Evolutionary conservation across 2,797 vertebrate species (phyloP).

Genomic region (Peromyscus melanophrys): DNA sequence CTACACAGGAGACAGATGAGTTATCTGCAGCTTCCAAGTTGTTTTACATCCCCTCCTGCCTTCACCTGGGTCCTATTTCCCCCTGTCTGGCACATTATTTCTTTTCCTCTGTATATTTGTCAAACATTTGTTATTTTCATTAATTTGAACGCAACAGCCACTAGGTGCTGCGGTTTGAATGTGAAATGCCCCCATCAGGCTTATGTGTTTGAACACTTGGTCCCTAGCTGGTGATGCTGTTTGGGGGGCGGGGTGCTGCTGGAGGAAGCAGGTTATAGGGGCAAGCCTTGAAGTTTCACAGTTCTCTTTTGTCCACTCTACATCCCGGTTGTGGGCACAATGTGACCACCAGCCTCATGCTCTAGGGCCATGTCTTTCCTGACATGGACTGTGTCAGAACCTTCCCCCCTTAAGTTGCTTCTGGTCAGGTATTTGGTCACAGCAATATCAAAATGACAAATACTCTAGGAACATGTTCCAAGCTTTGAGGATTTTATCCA

Average conservation of each 20-base stretch:
- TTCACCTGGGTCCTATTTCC: not conserved
- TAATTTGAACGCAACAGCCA: not conserved
- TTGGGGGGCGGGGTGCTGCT: not conserved
- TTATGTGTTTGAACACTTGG: not conserved
- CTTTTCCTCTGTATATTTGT: not conserved
- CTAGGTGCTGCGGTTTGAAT: not conserved
- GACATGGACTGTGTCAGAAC: not conserved
- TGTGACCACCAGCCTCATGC: no score
- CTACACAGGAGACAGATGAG: not conserved
- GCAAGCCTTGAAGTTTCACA: not conserved
- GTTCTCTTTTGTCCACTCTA: not conserved
- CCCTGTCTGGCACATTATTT: not conserved
- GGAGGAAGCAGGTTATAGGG: not conserved
- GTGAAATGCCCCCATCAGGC: not conserved
- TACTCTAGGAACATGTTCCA: not conserved
- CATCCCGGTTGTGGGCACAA: not conserved
- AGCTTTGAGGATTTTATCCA: constrained; percentile 42
- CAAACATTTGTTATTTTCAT: not conserved
- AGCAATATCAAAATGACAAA: not conserved
- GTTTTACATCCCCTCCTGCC: not conserved
- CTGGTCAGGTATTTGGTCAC: not conserved
- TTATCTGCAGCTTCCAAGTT: not conserved
- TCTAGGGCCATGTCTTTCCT: not conserved
- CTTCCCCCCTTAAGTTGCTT: not conserved
- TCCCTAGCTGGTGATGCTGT: not conserved